Percentiles rank a stretch among this genome's conserved stretches.
These are phyloP conservation scores for Cataglyphis hispanica DNA, from an alignment of 1,140 invertebrate species.

Conservation along the genomic window DNA sequence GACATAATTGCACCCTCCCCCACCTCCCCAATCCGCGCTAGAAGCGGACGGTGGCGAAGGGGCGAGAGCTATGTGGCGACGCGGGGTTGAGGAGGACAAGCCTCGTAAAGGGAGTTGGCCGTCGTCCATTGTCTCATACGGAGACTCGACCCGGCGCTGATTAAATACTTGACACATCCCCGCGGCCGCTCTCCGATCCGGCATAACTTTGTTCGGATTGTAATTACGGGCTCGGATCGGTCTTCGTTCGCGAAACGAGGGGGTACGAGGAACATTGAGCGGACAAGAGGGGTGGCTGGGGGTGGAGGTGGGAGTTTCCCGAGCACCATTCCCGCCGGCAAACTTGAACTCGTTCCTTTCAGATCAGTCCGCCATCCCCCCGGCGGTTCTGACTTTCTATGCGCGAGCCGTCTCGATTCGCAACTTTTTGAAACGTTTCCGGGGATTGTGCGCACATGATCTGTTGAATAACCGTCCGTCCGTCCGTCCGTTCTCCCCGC, in stretches of 20 bases:
- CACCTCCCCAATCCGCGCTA: conserved; percentile 57
- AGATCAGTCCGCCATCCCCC: conserved; percentile 53
- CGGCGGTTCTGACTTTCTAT: conserved; percentile 50
- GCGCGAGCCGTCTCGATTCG: conserved; percentile 43
- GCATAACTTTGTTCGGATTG: conserved; percentile 86
- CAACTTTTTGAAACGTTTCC: conserved; percentile 60
- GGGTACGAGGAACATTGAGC: too few species aligned
- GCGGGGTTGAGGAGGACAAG: conserved; percentile 57
- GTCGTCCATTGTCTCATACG: conserved; percentile 83
- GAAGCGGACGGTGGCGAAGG: conserved; percentile 41
- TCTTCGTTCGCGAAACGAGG: conserved; percentile 71
- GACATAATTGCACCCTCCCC: conserved; percentile 74
- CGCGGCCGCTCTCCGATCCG: conserved; percentile 72
- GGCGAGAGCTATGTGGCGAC: background rate
- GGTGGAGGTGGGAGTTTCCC: conserved; percentile 23
- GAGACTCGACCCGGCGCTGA: conserved; percentile 82
- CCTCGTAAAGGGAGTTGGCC: conserved; percentile 73
- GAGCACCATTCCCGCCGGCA: conserved; percentile 53
- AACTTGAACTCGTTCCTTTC: conserved; percentile 67
- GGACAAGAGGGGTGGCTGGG: too few species aligned
- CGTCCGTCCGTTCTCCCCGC: background rate
- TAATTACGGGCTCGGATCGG: conserved; percentile 81
- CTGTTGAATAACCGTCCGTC: conserved; percentile 18
- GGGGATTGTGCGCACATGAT: conserved; percentile 39
- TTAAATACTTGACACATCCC: conserved; percentile 86